Evolutionary conservation across 2,797 vertebrate species (phyloP), one percentile per base, ranked within the genome.

Genomic region (Tachyglossus aculeatus): DNA sequence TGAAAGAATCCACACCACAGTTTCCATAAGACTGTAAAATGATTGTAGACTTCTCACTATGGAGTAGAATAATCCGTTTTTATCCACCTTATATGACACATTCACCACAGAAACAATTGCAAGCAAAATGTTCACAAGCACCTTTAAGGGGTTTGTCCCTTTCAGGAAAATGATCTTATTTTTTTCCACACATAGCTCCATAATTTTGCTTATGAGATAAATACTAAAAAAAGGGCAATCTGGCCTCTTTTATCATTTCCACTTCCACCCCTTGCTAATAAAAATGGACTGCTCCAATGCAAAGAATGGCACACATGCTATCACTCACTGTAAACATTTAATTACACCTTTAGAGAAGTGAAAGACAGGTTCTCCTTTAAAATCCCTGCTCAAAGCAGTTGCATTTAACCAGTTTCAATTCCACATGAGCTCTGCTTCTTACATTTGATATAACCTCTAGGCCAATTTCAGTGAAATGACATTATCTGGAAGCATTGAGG

Each of bases 51-150:
- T 56, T 19, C 78, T 64, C 36, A 24, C 36, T 56, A 74, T 56
- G 24, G 75, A 75, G 72, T 51, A 85, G 86, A 84, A 84, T 60
- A 71, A 56, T 86, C 86, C 89, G 91, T 90, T 87, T 47, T 29
- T 25, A 60, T 58, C 77, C 64, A 75, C 74, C 83, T 80, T 69
- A 80, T 47, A 61, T 62, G 79, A 81, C 77, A 31, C 77, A 79
- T 52, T 59, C 82, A 62, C 44, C 69, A 32, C 45, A 57, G 39
- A 44, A 56, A 21, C 47, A 50, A 29, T 61, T 57, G 18, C 31
- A 22, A 63, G 51, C 29, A 15, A 3, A 45, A 13, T 24, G 45
- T 53, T 29, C 33, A 25, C 64, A 4, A 3, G 9, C 71, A 78
- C n/a, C n/a, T n/a, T n/a, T n/a, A n/a, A n/a, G n/a, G n/a, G n/a